Percentiles rank a stretch among this genome's conserved stretches.
These are phyloP conservation scores for Pyrochroa serraticornis DNA, from an alignment of 2,888 invertebrate genomes.

Conservation along the genomic window DNA sequence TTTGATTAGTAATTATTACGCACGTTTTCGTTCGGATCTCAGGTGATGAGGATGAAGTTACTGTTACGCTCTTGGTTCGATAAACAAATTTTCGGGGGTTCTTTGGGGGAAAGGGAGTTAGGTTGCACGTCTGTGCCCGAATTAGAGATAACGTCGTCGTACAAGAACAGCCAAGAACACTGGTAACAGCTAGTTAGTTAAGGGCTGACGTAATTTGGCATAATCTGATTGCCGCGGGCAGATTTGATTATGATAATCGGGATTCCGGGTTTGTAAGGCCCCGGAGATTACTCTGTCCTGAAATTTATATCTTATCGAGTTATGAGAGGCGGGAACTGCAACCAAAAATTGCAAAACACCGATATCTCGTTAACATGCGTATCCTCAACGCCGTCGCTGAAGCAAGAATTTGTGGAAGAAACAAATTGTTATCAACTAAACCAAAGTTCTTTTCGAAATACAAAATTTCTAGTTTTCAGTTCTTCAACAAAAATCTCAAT, in stretches of 20 bases:
- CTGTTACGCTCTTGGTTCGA: background rate
- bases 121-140: constrained; percentile 19
- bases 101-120: constrained; percentile 28
- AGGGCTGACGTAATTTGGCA: constrained; percentile 54
- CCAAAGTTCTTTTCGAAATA: too few relatives aligned
- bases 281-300: constrained; percentile 28
- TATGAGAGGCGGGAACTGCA: constrained; percentile 24
- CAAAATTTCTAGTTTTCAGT: too few relatives aligned
- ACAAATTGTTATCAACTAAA: too few relatives aligned
- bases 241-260: constrained; percentile 57
- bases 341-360: constrained; percentile 18
- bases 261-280: constrained; percentile 37
- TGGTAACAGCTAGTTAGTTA: constrained; percentile 53
- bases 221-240: constrained; percentile 53
- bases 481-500: too few relatives aligned
- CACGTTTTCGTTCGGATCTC: background rate
- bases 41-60: background rate
- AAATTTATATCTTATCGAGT: constrained; percentile 38
- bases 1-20: background rate
- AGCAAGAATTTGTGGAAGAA: too few relatives aligned
- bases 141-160: background rate
- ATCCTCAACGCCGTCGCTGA: too few relatives aligned
- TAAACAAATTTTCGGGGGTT: background rate
- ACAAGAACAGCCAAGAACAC: constrained; percentile 39
- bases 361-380: background rate